Base-by-base conservation (phyloP, 2,888 invertebrate species). In the Tortrix viridana region DNA sequence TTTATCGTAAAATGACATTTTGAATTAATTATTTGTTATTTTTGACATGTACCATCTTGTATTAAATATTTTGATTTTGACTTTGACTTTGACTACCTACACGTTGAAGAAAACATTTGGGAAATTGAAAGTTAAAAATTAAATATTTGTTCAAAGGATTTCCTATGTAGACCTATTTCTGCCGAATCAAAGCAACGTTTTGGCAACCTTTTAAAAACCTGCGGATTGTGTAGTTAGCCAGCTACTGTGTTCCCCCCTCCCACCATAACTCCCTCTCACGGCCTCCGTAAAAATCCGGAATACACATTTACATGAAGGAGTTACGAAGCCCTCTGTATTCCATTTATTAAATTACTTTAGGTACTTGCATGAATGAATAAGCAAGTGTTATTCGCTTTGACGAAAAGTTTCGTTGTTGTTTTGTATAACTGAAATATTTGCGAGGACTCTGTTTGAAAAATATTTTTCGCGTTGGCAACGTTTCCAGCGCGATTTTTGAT, bases 331-430 rank as follows among this genome's bases (percentile, higher is more conserved):
- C 71, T 74, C 66, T 72, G 73, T 71, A 71, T 76, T 75, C 77
- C 82, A 82, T 84, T 82, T 82, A 82, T 80, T 77, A 80, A 80
- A 85, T 83, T 81, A 82, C 80, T 81, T 80, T 79, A 72, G 74
- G 79, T 77, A 74, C 70, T 72, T 70, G 67, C 68, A 77, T 78
- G 72, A 74, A 77, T 78, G 72, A 74, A 74, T 76, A 76, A 77
- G 74, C 74, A 72, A 79, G 72, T 73, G 67, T 71, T 69, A 65
- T 71, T 67, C 67, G 69, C 65, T 68, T 66, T 50, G 60, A 50
- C 54, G 52, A 68, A 68, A 67, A 65, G 65, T 67, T 65, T 61
- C 59, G 54, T 48, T 67, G 60, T 69, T 49, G 41, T 53, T 66
- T 63, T 52, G 65, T 66, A 61, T 62, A 12, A 32, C 32, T 32